phyloP scores from a whole-genome alignment of 2,888 invertebrate genomes.

The Ommatoiulus sabulosus region DNA sequence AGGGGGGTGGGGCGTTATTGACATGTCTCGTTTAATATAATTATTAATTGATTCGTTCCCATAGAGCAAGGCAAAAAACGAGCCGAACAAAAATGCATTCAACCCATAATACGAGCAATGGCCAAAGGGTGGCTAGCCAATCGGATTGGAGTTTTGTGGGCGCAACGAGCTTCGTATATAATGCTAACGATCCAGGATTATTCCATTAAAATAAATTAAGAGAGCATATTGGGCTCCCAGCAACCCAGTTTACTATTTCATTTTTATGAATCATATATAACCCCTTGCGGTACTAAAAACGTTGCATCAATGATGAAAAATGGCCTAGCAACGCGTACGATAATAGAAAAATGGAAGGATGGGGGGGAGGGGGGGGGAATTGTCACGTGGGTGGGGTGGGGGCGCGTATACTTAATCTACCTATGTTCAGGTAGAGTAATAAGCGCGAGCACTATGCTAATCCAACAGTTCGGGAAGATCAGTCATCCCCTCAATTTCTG shows the following conservation, averaged over 20 bases:
- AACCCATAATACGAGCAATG: neutral
- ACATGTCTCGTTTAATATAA: conserved; percentile 3
- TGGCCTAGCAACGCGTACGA: neutral
- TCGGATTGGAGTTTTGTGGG: neutral
- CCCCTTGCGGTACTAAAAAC: conserved; percentile 23
- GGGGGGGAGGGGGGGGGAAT: neutral
- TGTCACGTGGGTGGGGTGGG: neutral
- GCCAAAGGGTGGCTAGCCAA: conserved; percentile 27
- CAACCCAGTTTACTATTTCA: conserved; percentile 14
- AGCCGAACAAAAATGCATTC: neutral
- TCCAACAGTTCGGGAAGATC: neutral
- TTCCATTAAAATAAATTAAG: conserved; percentile 34
- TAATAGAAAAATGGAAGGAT: neutral
- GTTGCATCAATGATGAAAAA: conserved; percentile 22
- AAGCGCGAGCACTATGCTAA: neutral
- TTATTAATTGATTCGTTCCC: conserved; percentile 15
- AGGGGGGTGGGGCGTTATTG: neutral
- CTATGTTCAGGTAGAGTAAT: neutral
- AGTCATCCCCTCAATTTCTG: neutral
- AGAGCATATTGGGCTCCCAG: conserved; percentile 34
- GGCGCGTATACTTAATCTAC: neutral
- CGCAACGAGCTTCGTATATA: conserved; percentile 7
- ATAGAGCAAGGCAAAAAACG: neutral
- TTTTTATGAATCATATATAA: conserved; percentile 21
- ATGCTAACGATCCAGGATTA: conserved; percentile 28